These are phyloP conservation scores for Drosophila crucigera DNA, from an alignment of 2,888 invertebrate genomes.

Conservation along the genomic window DNA sequence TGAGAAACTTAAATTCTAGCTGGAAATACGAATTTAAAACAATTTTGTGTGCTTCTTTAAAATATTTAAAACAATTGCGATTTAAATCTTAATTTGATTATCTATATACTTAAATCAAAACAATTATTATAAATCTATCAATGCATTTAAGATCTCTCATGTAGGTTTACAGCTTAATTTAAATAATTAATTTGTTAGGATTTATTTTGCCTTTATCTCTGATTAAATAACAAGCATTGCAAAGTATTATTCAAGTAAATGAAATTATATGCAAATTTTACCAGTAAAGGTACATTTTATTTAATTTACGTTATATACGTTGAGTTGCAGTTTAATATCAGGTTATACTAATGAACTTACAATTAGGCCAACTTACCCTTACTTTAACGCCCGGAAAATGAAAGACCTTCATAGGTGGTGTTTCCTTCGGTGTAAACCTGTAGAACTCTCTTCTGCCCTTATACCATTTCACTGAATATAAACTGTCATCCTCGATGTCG, in stretches of 20 bases:
- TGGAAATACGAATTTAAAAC: neutral
- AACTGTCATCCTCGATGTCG: constrained; percentile 90
- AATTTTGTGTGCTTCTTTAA: no score
- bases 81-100: neutral
- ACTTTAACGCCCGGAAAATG: constrained; percentile 90
- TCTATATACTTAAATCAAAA: neutral
- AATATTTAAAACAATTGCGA: neutral
- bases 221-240: neutral
- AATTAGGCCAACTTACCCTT: constrained; percentile 88
- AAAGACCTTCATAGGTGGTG: constrained; percentile 90
- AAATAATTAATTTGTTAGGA: neutral
- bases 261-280: neutral
- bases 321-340: neutral
- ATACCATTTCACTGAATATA: constrained; percentile 95
- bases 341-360: neutral
- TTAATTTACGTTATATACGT: neutral
- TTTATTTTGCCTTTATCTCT: neutral
- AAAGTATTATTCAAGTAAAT: neutral
- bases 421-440: constrained; percentile 91
- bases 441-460: constrained; percentile 93
- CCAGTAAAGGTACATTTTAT: neutral
- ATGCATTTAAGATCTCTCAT: neutral
- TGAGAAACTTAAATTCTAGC: constrained; percentile 2
- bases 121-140: neutral
- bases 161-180: neutral